Conservation (phyloP, 2,113 vertebrate genomes). For the Cebus imitator region DNA sequence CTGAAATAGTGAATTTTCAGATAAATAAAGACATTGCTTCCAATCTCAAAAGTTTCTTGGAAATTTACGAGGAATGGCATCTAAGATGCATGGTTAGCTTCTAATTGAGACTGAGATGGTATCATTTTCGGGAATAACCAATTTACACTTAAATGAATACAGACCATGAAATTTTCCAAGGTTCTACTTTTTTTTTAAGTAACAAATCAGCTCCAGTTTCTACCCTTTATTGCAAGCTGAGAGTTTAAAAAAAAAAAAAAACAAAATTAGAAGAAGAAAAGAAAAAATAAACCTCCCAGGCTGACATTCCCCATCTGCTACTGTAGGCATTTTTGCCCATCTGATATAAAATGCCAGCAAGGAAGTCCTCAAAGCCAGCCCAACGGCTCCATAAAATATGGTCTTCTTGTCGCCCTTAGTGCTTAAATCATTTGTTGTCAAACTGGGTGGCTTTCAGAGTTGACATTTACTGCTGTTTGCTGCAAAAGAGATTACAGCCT, state of each 20-base stretch:
- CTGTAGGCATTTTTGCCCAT: slow-evolving; percentile 77
- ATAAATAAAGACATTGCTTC: not conserved
- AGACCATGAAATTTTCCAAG: not conserved
- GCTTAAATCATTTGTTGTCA: slow-evolving; percentile 83
- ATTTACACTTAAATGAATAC: slow-evolving; percentile 3
- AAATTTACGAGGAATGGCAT: not conserved
- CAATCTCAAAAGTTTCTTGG: not conserved
- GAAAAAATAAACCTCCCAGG: slow-evolving; percentile 41
- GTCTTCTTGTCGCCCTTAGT: slow-evolving; percentile 79
- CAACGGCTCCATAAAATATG: slow-evolving; percentile 79
- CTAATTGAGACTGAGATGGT: not conserved
- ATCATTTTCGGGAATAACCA: not conserved
- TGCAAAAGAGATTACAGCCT: slow-evolving; percentile 57
- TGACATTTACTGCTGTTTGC: slow-evolving; percentile 81
- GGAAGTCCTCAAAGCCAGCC: slow-evolving; percentile 76
- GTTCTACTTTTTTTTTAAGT: not conserved
- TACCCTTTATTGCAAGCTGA: slow-evolving; percentile 67
- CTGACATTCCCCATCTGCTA: slow-evolving; percentile 79
- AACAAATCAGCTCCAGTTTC: slow-evolving; percentile 19
- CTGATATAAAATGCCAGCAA: slow-evolving; percentile 77
- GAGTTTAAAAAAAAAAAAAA: not conserved
- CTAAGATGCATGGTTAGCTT: not conserved
- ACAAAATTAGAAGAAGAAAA: not conserved
- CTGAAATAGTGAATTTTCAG: slow-evolving; percentile 18
- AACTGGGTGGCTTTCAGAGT: slow-evolving; percentile 77